These are phyloP conservation scores for Tokudaia tokunoshimensis DNA, from an alignment of 2,797 vertebrate species.

Conservation along the genomic window DNA sequence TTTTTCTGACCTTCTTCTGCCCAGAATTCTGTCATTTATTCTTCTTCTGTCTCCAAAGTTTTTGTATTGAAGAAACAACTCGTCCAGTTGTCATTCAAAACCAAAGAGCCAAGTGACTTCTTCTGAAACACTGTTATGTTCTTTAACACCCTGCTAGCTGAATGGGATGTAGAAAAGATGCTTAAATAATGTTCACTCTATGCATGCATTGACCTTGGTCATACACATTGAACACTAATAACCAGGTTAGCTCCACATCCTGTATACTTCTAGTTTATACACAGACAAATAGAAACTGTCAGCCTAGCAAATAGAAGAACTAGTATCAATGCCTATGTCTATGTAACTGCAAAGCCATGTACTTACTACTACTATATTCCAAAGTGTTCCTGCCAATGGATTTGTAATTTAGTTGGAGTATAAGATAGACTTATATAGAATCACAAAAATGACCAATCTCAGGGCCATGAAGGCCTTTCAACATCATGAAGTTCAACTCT, in stretches of 20 bases:
- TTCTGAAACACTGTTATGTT: background rate
- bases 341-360: background rate
- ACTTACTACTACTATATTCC: background rate
- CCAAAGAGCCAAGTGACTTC: slow-evolving; percentile 26
- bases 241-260: background rate
- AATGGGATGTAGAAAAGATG: background rate
- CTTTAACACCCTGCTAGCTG: slow-evolving; percentile 11
- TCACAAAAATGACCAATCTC: background rate
- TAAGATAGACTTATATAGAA: background rate
- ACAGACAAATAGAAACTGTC: slow-evolving; percentile 38
- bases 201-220: background rate
- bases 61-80: background rate
- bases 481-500: background rate
- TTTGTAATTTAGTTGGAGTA: background rate
- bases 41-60: background rate
- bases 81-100: background rate
- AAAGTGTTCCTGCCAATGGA: background rate
- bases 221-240: background rate
- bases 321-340: background rate
- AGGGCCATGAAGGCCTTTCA: background rate
- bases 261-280: slow-evolving; percentile 32
- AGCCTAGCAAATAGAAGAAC: background rate
- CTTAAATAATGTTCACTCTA: background rate
- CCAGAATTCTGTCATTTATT: background rate
- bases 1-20: background rate